phyloP scores from a whole-genome alignment of 1,140 invertebrate species.

The Cotesia chilonis region DNA sequence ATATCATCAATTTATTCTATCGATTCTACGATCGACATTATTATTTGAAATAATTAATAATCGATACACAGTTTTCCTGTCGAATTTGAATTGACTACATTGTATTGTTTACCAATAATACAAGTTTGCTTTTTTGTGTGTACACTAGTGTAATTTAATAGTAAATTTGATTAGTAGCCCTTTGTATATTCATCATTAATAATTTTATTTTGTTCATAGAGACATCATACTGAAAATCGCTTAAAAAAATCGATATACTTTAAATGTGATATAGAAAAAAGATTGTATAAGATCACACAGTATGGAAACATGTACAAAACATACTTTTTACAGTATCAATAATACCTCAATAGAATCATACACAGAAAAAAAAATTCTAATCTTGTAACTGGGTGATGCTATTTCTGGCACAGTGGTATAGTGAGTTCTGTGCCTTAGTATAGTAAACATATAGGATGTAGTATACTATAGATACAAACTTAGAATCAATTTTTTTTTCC shows the following conservation, averaged over 20 bases:
- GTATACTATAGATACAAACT: too few relatives aligned
- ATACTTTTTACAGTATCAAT: too few relatives aligned
- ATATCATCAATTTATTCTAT: conserved; percentile 59
- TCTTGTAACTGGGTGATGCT: too few relatives aligned
- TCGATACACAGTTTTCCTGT: too few relatives aligned
- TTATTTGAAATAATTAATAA: conserved; percentile 51
- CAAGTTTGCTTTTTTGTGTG: conserved; percentile 21
- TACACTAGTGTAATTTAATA: conserved; percentile 36
- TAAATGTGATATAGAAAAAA: conserved; percentile 26
- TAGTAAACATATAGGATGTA: too few relatives aligned
- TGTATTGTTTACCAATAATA: conserved; percentile 19
- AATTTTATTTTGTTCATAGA: neutral
- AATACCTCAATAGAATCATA: too few relatives aligned
- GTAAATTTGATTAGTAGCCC: conserved; percentile 53
- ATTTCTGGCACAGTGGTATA: too few relatives aligned
- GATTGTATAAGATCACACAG: conserved; percentile 29
- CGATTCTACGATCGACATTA: conserved; percentile 56
- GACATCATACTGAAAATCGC: neutral
- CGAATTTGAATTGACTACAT: neutral
- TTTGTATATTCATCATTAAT: conserved; percentile 23
- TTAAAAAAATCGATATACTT: conserved; percentile 9
- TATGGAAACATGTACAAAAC: conserved; percentile 54
- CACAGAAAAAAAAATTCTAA: too few relatives aligned
- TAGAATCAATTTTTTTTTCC: too few relatives aligned
- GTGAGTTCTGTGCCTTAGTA: too few relatives aligned